phyloP scores from a whole-genome alignment of 1,140 invertebrate species.

The Aporrectodea caliginosa region DNA sequence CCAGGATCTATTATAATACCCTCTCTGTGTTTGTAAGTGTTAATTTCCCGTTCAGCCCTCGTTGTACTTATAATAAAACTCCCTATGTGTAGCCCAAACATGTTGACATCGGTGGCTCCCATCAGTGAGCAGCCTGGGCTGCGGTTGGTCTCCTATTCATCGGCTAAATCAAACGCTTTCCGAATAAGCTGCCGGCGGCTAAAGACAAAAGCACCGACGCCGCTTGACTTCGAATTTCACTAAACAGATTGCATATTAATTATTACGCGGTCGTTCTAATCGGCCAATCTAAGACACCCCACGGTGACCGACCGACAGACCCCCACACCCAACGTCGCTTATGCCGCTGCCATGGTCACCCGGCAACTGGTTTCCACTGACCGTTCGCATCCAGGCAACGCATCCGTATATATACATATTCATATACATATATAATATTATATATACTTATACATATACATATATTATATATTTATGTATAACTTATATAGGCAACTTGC shows the following conservation, averaged over 20 bases:
- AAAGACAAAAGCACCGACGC: not conserved
- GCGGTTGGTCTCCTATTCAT: too few species aligned
- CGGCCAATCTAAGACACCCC: not conserved
- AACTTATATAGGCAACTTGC: too few species aligned
- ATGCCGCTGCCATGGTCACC: not conserved
- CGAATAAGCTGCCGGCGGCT: not conserved
- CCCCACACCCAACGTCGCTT: not conserved
- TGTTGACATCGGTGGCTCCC: not conserved
- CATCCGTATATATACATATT: not conserved
- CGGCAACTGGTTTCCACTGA: not conserved
- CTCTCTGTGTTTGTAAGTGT: too few species aligned
- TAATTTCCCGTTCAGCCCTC: too few species aligned
- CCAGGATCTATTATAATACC: too few species aligned
- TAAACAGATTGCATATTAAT: not conserved
- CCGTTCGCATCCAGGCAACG: not conserved
- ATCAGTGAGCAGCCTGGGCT: not conserved
- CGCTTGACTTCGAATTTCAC: not conserved
- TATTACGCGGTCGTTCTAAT: not conserved
- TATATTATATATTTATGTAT: too few species aligned
- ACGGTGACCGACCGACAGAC: not conserved
- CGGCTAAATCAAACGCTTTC: not conserved
- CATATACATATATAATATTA: not conserved
- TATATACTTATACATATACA: not conserved
- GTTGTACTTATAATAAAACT: too few species aligned
- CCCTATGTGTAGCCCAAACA: not conserved